These are phyloP conservation scores for Meganola albula DNA, from an alignment of 2,888 invertebrate species.

Conservation along the genomic window DNA sequence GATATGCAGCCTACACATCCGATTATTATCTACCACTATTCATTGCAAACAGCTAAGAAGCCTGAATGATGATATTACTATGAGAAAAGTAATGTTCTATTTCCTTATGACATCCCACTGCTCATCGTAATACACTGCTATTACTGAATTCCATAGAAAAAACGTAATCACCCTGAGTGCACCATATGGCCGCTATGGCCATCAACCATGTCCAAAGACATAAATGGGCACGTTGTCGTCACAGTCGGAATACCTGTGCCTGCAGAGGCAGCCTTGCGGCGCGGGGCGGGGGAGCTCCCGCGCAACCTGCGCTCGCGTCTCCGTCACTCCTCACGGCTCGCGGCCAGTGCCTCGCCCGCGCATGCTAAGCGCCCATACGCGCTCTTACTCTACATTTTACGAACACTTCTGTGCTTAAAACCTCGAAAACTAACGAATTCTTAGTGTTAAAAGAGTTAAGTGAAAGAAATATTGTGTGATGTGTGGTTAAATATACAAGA, in stretches of 20 bases:
- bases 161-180: slow-evolving; percentile 46
- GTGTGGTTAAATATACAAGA: slow-evolving; percentile 36
- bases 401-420: slow-evolving; percentile 29
- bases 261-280: slow-evolving; percentile 53
- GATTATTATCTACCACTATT: neutral
- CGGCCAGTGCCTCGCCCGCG: slow-evolving; percentile 59
- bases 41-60: no score
- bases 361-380: slow-evolving; percentile 46
- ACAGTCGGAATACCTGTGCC: slow-evolving; percentile 65
- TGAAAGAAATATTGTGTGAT: slow-evolving; percentile 50
- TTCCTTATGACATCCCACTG: slow-evolving; percentile 43
- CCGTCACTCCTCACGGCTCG: slow-evolving; percentile 51
- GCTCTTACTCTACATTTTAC: slow-evolving; percentile 26
- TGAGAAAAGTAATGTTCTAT: slow-evolving; percentile 16
- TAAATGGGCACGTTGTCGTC: slow-evolving; percentile 76
- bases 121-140: slow-evolving; percentile 46
- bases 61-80: neutral
- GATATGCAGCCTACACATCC: slow-evolving; percentile 8
- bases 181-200: slow-evolving; percentile 71
- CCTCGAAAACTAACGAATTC: slow-evolving; percentile 36
- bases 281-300: slow-evolving; percentile 45
- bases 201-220: slow-evolving; percentile 73
- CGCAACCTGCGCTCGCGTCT: slow-evolving; percentile 67
- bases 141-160: slow-evolving; percentile 58
- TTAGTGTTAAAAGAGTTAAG: slow-evolving; percentile 42